phyloP scores from a whole-genome alignment of 2,888 invertebrate genomes.

The Cantharis rustica region DNA sequence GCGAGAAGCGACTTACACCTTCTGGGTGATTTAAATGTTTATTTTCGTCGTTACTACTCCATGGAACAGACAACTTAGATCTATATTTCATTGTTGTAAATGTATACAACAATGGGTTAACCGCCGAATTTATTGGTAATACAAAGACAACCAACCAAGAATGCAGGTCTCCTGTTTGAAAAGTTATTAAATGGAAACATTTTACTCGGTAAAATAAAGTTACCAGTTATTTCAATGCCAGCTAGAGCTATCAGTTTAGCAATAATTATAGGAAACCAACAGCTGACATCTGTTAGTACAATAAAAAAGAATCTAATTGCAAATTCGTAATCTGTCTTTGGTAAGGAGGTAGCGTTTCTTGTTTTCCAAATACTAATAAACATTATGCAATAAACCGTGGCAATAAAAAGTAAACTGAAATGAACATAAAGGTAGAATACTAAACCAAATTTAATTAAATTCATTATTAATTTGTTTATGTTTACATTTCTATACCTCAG shows the following conservation, averaged over 20 bases:
- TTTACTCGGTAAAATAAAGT: constrained; percentile 34
- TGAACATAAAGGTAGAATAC: background rate
- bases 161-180: constrained; percentile 63
- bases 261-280: constrained; percentile 72
- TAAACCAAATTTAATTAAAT: background rate
- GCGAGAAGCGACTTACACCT: constrained; percentile 1
- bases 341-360: constrained; percentile 63
- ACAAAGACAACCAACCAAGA: constrained; percentile 71
- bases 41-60: background rate
- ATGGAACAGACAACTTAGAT: constrained; percentile 52
- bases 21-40: background rate
- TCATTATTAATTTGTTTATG: background rate
- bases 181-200: constrained; percentile 31
- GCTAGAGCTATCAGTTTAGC: constrained; percentile 67
- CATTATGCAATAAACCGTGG: constrained; percentile 64
- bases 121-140: constrained; percentile 68
- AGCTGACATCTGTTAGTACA: constrained; percentile 70
- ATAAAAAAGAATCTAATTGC: constrained; percentile 72
- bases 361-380: constrained; percentile 68
- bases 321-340: constrained; percentile 66
- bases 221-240: constrained; percentile 62
- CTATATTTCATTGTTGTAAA: constrained; percentile 70
- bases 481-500: constrained; percentile 53
- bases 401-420: constrained; percentile 62
- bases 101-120: constrained; percentile 71